Evolutionary conservation across 2,113 vertebrate species (phyloP).

Genomic region (Origma solitaria): DNA sequence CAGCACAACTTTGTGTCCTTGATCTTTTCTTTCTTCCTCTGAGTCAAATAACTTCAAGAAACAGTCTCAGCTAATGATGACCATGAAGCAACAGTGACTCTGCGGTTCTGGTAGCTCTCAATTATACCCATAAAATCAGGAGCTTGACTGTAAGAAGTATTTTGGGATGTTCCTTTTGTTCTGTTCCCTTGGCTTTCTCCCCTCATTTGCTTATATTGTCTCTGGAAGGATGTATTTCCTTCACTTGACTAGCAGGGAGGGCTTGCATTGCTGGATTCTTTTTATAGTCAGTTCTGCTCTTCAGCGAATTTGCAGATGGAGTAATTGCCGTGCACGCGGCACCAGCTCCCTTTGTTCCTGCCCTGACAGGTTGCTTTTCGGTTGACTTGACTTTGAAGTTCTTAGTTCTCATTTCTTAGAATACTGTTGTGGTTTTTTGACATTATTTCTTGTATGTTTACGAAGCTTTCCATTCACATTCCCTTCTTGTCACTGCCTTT

Average conservation of each 20-base stretch:
- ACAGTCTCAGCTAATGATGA: neutral
- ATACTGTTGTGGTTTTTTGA: neutral
- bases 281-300: neutral
- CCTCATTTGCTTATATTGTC: neutral
- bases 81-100: neutral
- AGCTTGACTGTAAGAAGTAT: neutral
- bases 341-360: neutral
- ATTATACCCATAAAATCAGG: neutral
- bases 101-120: neutral
- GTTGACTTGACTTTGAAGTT: slow-evolving; percentile 34
- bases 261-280: neutral
- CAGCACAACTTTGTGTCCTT: neutral
- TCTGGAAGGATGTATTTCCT: neutral
- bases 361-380: slow-evolving; percentile 9
- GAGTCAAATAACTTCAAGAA: neutral
- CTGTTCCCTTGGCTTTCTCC: neutral
- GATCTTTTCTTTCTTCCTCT: neutral
- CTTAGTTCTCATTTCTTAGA: neutral
- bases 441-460: neutral
- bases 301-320: neutral
- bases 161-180: neutral
- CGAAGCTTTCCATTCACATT: slow-evolving; percentile 17
- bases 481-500: neutral
- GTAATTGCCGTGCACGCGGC: neutral
- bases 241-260: neutral